Base-by-base conservation (phyloP, 2,113 vertebrate genomes). In the Bagarius yarrelli region DNA sequence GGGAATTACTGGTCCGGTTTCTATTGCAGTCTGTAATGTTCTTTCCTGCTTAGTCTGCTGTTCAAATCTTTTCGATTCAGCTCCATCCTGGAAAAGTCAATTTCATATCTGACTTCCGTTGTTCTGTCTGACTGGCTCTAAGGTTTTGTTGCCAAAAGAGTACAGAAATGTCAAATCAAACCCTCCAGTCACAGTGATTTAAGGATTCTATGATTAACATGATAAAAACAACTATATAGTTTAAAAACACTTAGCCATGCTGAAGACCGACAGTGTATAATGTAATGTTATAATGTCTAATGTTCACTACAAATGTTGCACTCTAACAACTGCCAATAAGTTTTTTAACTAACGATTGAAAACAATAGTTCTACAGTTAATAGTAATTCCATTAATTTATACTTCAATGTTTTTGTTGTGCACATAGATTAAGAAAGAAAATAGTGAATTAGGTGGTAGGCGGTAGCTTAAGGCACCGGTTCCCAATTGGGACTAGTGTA, bases 1-100 rank as follows among this genome's bases (percentile, higher is more conserved):
- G 15, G 44, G 34, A 55, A 69, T 70, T 69, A 44, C 9, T 47
- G 44, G 44, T 79, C 53, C 59, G 55, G 73, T 64, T 80, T 83
- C 84, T 79, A 82, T 80, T 87, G 86, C 87, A 56, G n/a, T 81
- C 76, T 81, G 86, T 89, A 86, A 89, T 87, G 83, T 84, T 34
- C 91, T 91, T 91, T 86, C 88, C 90, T 87, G 89, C 70, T 71
- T 40, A 52, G 53, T 81, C 83, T 81, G 87, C 83, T 18, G n/a
- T 8, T 59, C 77, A 83, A 52, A 36, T 12, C 70, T 90, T 89
- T 88, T 85, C 15, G 25, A 88, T 91, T 87, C 85, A 81, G 61
- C 60, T 85, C 79, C 60, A 55, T 77, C 74, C 88, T 90, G 89
- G 89, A 90, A 93, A 91, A 80, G 83, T 91, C 70, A 90, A 90